A percentile compares a stretch with the other conserved stretches of the same genome.
Conservation (phyloP, 2,888 invertebrate genomes). For the Caenorhabditis doughertyi region DNA sequence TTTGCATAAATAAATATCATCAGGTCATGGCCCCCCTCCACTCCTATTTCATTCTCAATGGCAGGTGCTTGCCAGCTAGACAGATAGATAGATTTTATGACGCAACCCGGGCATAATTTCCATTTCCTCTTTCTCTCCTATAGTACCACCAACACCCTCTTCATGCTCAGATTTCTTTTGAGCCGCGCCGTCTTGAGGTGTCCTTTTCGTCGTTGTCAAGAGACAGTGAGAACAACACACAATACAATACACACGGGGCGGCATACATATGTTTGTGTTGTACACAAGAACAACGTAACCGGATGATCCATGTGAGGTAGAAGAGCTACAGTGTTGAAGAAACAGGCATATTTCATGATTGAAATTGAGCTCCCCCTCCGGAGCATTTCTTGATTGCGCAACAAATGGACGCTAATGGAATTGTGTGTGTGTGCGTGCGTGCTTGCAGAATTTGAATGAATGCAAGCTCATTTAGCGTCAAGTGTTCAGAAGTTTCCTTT, state of each 20-base stretch:
- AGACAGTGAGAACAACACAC: constrained; percentile 24
- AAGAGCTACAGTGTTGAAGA: background rate
- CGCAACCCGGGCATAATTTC: constrained; percentile 31
- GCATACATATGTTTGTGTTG: constrained; percentile 20
- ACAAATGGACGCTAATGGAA: constrained; percentile 47
- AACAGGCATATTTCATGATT: constrained; percentile 34
- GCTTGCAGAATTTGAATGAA: background rate
- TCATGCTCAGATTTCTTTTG: constrained; percentile 49
- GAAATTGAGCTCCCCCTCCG: constrained; percentile 23
- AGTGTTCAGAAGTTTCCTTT: no score
- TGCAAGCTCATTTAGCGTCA: background rate
- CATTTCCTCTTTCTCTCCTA: constrained; percentile 3
- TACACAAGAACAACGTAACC: constrained; percentile 36
- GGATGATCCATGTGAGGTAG: constrained; percentile 43
- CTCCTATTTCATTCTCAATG: constrained; percentile 7
- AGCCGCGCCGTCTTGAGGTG: constrained; percentile 3
- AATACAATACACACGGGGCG: constrained; percentile 16
- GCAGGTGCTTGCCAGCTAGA: constrained; percentile 11
- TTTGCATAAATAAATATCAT: constrained; percentile 46
- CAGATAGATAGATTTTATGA: constrained; percentile 28
- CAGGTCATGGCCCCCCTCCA: background rate
- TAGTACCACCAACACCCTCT: background rate
- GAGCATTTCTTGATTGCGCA: constrained; percentile 47
- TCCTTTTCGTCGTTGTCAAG: constrained; percentile 13
- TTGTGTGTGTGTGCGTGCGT: background rate